Percentiles rank a stretch among this genome's conserved stretches.
phyloP scores from a whole-genome alignment of 2,113 vertebrate species.

The Oreochromis tanganicae region DNA sequence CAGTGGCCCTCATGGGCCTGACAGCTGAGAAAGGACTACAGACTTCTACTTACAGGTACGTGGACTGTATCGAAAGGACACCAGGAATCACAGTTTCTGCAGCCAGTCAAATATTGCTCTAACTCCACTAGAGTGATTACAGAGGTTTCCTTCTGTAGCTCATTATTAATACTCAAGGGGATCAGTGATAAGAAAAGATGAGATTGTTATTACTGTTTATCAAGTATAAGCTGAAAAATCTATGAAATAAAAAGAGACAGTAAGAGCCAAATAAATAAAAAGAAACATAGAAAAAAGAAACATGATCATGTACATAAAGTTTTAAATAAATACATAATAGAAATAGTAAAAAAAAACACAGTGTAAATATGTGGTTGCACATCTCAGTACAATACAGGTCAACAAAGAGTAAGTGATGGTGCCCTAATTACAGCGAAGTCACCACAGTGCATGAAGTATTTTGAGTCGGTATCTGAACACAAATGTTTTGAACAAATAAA shows the following conservation, averaged over 20 bases:
- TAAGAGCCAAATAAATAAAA: not conserved
- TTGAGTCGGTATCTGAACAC: not conserved
- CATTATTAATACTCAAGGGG: constrained; percentile 32
- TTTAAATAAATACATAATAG: not conserved
- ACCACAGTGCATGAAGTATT: not conserved
- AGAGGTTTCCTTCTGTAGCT: constrained; percentile 25
- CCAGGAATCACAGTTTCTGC: constrained; percentile 71
- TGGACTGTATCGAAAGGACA: constrained; percentile 43
- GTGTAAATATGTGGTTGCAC: not conserved
- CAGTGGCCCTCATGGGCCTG: not conserved
- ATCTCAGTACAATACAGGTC: not conserved
- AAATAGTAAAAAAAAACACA: not conserved
- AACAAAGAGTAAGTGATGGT: not conserved
- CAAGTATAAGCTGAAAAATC: constrained; percentile 23
- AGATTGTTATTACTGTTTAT: constrained; percentile 25
- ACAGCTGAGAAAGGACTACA: constrained; percentile 13
- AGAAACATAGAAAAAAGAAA: not conserved
- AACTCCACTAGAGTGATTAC: constrained; percentile 40
- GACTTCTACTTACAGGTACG: constrained; percentile 40
- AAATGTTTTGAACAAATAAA: not conserved
- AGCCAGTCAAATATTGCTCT: constrained; percentile 72
- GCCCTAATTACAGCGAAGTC: not conserved
- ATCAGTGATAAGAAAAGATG: not conserved
- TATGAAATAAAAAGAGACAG: not conserved
- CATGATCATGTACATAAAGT: not conserved